Base-by-base conservation (phyloP, 2,888 invertebrate genomes). In the Harmothoe impar region DNA sequence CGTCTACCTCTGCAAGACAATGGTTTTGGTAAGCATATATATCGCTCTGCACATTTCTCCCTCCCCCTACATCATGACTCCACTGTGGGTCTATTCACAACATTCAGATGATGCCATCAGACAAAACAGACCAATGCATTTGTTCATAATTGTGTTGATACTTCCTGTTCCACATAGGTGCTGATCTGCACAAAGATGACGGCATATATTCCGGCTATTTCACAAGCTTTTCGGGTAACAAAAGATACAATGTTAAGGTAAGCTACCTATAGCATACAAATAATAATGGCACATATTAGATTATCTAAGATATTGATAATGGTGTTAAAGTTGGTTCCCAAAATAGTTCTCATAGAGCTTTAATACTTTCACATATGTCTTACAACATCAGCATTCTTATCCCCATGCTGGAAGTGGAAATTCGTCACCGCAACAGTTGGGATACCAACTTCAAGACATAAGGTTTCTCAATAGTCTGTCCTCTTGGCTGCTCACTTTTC, bases 161-260 rank as follows among this genome's bases (percentile, higher is more conserved):
- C 3, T 62, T 62, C 20, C 62, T n/a, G 7, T n/a, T 62, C 15
- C 15, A 62, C 62, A 62, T n/a, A 62, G 62, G 62, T n/a, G 62
- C 62, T n/a, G 62, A 62, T n/a, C 20, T n/a, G 62, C 15, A n/a
- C n/a, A 15, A 3, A 20, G 15, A 62, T 20, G 62, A 62, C 20
- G 62, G 62, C 23, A 62, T 62, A 62, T 62, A 62, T 62, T 62
- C 62, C 1, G 62, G 7, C 3, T 62, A 62, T n/a, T 62, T 62
- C 62, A n/a, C n/a, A 3, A 15, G n/a, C 1, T 62, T 62, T n/a
- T 1, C 20, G n/a, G 62, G 12, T n/a, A 62, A 62, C 20, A 62
- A 62, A 20, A 62, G 62, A 62, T 62, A 62, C 62, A 62, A 62
- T 62, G 62, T 62, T 20, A 62, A 62, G 62, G 62, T 62, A 62